Evolutionary conservation across 2,113 vertebrate genomes (phyloP), one percentile per base, ranked within the genome.

Genomic region (Emydocephalus ijimae): DNA sequence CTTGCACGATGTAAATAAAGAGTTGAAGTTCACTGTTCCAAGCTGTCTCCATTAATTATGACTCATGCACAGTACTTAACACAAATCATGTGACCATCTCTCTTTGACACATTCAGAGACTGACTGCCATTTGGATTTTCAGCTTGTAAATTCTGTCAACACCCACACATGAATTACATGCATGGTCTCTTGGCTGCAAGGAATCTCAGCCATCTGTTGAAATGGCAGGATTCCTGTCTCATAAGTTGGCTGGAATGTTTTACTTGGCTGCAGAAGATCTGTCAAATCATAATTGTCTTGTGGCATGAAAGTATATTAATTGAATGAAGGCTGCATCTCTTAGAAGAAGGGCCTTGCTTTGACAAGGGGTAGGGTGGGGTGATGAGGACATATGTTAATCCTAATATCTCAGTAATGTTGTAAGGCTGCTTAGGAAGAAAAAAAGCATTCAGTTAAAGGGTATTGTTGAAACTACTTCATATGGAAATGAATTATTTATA

Each of bases 161-260:
- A 95, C 96, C 34, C 90, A 93, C 95, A 93, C 1, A 0, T 96
- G 95, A 95, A 91, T 90, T 90, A 89, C 91, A 69, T 94, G 56
- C 8, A 6, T 85, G 48, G 95, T 96, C 95, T 97, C 96, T 95
- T 95, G 95, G 95, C 95, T 97, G 92, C 91, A 94, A 96, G 91
- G 52, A 91, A 94, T 95, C 86, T 87, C 85, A 96, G 96, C 97
- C 97, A 98, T 97, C 97, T 98, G 97, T 96, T 95, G 95, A 93
- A 95, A 95, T 96, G 97, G 97, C 54, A 26, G 91, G 91, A 90
- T 95, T 96, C 92, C 94, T 95, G 94, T 34, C 95, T 96, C 95
- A 93, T 95, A 95, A 96, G 91, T 95, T 96, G 96, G 94, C 94
- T 97, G 96, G 95, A 96, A 94, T 91, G 85, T 95, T 96, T 97